Evolutionary conservation across 1,140 invertebrate genomes (phyloP).

Genomic region (Lordiphosa mommai): DNA sequence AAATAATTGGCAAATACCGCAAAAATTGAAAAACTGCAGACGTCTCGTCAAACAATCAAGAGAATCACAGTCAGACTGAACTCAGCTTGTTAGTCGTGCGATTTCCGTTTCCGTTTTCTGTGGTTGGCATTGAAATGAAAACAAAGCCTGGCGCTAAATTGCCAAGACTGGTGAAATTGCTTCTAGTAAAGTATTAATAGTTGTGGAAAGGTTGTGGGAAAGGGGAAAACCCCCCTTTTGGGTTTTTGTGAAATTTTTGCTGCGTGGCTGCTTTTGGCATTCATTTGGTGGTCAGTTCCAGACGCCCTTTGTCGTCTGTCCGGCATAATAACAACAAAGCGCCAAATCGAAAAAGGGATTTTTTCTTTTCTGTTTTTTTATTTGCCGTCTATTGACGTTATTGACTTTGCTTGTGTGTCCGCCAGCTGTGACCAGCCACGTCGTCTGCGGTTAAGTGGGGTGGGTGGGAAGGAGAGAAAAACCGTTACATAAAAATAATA

Average conservation of each 20-base stretch:
- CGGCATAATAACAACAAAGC: slow-evolving; percentile 51
- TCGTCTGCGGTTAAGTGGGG: slow-evolving; percentile 33
- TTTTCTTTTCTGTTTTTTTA: slow-evolving; percentile 35
- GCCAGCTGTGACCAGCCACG: slow-evolving; percentile 54
- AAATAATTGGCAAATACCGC: slow-evolving; percentile 69
- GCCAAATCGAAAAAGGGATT: slow-evolving; percentile 24
- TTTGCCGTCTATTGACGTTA: slow-evolving; percentile 72
- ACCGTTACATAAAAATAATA: slow-evolving; percentile 62
- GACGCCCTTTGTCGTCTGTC: slow-evolving; percentile 45
- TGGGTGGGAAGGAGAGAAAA: slow-evolving; percentile 9
- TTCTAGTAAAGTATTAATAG: background rate
- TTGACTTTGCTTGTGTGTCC: slow-evolving; percentile 47
- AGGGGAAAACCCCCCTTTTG: background rate
- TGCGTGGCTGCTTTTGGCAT: slow-evolving; percentile 69
- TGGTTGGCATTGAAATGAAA: slow-evolving; percentile 61
- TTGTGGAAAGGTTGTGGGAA: slow-evolving; percentile 4
- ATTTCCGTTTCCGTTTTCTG: slow-evolving; percentile 46
- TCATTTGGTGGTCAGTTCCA: slow-evolving; percentile 51
- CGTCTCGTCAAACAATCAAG: slow-evolving; percentile 72
- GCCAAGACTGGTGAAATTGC: background rate
- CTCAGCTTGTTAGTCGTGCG: slow-evolving; percentile 57
- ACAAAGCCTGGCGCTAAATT: slow-evolving; percentile 35
- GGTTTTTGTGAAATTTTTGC: slow-evolving; percentile 49
- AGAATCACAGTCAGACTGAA: slow-evolving; percentile 31
- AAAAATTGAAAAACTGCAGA: slow-evolving; percentile 37